Evolutionary conservation across 2,888 invertebrate genomes (phyloP).

Genomic region (Lissonota sp.): DNA sequence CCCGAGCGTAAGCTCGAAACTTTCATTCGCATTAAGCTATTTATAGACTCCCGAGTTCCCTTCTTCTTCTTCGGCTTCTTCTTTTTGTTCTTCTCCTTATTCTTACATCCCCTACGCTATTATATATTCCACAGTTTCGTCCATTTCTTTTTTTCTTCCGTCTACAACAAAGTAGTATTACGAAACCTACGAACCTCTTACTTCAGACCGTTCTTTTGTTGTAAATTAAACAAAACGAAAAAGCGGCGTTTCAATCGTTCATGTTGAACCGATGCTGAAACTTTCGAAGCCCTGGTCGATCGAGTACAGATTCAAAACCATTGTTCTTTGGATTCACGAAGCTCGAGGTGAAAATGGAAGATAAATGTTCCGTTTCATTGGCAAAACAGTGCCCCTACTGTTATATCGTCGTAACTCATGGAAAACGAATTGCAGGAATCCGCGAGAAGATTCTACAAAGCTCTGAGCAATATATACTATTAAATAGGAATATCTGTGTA

Average conservation of each 20-base stretch:
- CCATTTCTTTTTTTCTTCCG: not conserved
- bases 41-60: conserved; percentile 60
- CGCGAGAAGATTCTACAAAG: conserved; percentile 10
- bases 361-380: conserved; percentile 44
- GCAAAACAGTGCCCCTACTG: conserved; percentile 27
- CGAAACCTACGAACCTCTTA: not conserved
- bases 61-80: conserved; percentile 45
- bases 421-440: conserved; percentile 13
- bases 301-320: conserved; percentile 20
- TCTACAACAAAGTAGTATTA: conserved; percentile 15
- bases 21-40: conserved; percentile 64
- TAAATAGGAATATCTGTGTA: not conserved
- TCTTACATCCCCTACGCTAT: conserved; percentile 9
- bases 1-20: conserved; percentile 63
- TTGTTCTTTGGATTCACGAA: conserved; percentile 28
- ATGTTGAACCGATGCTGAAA: conserved; percentile 49
- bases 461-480: not conserved
- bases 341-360: conserved; percentile 4
- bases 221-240: conserved; percentile 10
- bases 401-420: conserved; percentile 32
- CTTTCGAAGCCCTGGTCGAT: conserved; percentile 22
- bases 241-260: conserved; percentile 36
- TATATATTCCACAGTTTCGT: not conserved
- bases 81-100: conserved; percentile 27
- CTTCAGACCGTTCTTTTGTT: not conserved